These are phyloP conservation scores for Orchestes rusci DNA, from an alignment of 2,888 invertebrate genomes.

Conservation along the genomic window DNA sequence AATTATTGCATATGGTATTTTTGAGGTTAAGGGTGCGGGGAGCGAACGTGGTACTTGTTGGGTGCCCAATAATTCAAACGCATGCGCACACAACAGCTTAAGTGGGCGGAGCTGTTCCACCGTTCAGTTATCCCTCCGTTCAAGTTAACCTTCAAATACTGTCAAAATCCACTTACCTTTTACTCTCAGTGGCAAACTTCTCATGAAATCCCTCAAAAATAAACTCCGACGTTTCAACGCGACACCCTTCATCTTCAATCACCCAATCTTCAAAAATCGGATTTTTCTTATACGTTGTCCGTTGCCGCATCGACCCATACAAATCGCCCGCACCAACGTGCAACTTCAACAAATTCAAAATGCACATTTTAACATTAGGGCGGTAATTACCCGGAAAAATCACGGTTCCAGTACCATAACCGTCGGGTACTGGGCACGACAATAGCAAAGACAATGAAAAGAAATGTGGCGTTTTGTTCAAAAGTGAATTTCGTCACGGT, in stretches of 20 bases:
- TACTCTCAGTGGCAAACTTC: slow-evolving; percentile 20
- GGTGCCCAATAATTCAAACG: too few relatives aligned
- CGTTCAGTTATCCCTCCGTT: too few relatives aligned
- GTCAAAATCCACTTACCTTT: too few relatives aligned
- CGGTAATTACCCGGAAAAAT: slow-evolving; percentile 8
- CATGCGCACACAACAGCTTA: slow-evolving; percentile 7
- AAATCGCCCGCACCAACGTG: slow-evolving; percentile 45
- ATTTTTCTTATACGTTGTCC: slow-evolving; percentile 22
- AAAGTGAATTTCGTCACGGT: slow-evolving; percentile 13
- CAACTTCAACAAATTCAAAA: slow-evolving; percentile 50
- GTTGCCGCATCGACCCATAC: slow-evolving; percentile 36
- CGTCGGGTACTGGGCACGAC: slow-evolving; percentile 3
- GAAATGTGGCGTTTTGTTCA: slow-evolving; percentile 16
- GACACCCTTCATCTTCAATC: slow-evolving; percentile 22
- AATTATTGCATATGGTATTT: too few relatives aligned
- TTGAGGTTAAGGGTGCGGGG: too few relatives aligned
- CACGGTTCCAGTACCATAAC: background rate
- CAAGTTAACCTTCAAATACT: too few relatives aligned
- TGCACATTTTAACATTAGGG: slow-evolving; percentile 45
- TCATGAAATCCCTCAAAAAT: slow-evolving; percentile 26
- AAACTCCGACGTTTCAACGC: slow-evolving; percentile 26
- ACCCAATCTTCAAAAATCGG: slow-evolving; percentile 16
- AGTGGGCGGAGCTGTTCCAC: too few relatives aligned
- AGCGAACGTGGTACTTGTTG: too few relatives aligned
- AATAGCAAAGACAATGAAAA: slow-evolving; percentile 13